Evolutionary conservation across 2,888 invertebrate species (phyloP).

Genomic region (Ochropacha duplaris): DNA sequence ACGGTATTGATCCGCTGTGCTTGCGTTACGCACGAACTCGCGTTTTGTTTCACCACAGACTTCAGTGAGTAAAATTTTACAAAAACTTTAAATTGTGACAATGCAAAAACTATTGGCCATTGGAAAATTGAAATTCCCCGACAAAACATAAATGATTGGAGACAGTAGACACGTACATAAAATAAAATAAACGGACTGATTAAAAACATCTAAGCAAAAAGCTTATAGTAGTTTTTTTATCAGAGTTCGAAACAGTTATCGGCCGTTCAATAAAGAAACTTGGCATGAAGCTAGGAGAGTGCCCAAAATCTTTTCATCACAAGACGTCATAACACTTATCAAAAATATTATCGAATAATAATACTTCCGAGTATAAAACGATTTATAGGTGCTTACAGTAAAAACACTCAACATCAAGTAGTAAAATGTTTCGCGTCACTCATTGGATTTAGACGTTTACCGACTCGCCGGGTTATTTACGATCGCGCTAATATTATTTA

Average conservation of each 20-base stretch:
- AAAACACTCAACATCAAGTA: slow-evolving; percentile 5
- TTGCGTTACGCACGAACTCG: slow-evolving; percentile 39
- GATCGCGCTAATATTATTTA: slow-evolving; percentile 72
- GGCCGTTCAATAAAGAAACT: not conserved
- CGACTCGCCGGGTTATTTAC: slow-evolving; percentile 55
- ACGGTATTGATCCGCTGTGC: slow-evolving; percentile 54
- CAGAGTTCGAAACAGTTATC: not conserved
- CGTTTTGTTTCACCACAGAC: not conserved
- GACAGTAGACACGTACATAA: too few relatives aligned
- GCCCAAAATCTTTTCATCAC: not conserved
- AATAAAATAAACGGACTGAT: not conserved
- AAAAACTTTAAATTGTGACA: not conserved
- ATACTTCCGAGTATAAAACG: not conserved
- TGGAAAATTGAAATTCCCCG: too few relatives aligned
- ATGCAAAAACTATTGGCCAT: not conserved
- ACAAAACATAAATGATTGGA: too few relatives aligned
- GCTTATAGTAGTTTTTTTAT: not conserved
- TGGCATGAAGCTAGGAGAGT: not conserved
- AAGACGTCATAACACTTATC: not conserved
- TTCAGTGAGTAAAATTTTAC: not conserved
- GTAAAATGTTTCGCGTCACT: slow-evolving; percentile 12
- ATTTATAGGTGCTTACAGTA: slow-evolving; percentile 1
- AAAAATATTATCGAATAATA: slow-evolving; percentile 1
- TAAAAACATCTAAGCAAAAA: not conserved
- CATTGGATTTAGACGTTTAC: slow-evolving; percentile 33